Base-by-base conservation (phyloP, 53 echinoderm and acorn worm genomes). In the Crossaster papposus region DNA sequence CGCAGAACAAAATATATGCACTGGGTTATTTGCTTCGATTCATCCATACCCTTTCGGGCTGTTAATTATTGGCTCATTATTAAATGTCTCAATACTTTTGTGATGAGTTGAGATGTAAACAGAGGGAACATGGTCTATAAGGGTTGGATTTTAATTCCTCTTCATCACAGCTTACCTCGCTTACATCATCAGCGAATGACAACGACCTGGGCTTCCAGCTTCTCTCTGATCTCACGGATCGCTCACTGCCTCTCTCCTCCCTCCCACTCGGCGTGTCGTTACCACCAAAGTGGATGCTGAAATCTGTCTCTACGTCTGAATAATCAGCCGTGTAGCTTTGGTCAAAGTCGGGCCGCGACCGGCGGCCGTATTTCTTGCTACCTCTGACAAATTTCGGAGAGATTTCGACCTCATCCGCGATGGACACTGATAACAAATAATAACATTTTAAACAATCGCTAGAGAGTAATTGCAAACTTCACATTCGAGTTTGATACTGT, bases 301-400 rank as follows among this genome's bases (percentile, higher is more conserved):
- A 72, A 28, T 94, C 94, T 9, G 91, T 88, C 9, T 93, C 94
- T 31, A 92, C 82, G 20, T 94, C 94, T 1, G 99, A 96, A 52
- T 79, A 94, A 17, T 93, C 93, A 4, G 88, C 90, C 28, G 90
- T 90, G 58, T 93, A 76, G 83, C 88, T 88, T 13, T 78, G 65
- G 75, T 92, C 89, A 63, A 90, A 91, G 80, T 96, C 95, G 1
- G 95, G 94, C 50, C 89, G 80, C 22, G 99, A 98, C 23, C 96
- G 87, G 14, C 97, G 90, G 55, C 99, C 99, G 63, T 96, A 98
- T 54, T 93, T 91, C 86, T 92, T 91, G 26, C 91, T 90, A 24
- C 88, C 94, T 29, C 89, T 90, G 6, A 96, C 92, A 70, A 93
- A 98, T 65, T 96, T 98, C 50, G 99, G 99, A 1, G 93, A 92